Percentiles rank a stretch among this genome's conserved stretches.
Conservation (phyloP, 2,113 vertebrate genomes). For the Chaetodon trifascialis region DNA sequence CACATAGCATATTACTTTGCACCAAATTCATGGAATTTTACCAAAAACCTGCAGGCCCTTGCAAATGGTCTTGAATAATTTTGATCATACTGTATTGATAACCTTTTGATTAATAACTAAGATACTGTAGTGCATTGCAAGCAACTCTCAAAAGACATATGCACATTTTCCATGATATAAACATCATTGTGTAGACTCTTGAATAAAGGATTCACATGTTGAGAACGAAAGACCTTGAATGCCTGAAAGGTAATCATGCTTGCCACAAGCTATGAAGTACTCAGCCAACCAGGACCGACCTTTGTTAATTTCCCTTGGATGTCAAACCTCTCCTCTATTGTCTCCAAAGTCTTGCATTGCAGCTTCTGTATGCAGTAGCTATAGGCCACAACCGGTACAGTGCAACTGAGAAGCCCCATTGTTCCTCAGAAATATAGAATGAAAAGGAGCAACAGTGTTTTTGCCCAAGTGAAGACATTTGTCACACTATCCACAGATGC, state of each 20-base stretch:
- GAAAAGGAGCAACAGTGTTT: conserved; percentile 44
- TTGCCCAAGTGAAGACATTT: conserved; percentile 64
- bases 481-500: conserved; percentile 66
- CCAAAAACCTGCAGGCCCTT: not conserved
- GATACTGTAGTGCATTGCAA: not conserved
- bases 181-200: not conserved
- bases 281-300: conserved; percentile 46
- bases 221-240: conserved; percentile 49
- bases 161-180: not conserved
- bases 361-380: conserved; percentile 52
- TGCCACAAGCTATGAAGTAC: conserved; percentile 57
- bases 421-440: conserved; percentile 55
- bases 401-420: conserved; percentile 61
- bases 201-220: conserved; percentile 30
- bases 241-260: conserved; percentile 61
- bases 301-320: conserved; percentile 57
- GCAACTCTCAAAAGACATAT: not conserved
- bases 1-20: not conserved
- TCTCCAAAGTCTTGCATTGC: conserved; percentile 40
- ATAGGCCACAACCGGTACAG: conserved; percentile 61
- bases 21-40: not conserved
- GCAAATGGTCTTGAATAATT: not conserved
- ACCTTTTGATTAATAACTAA: not conserved
- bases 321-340: conserved; percentile 58
- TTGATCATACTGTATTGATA: not conserved